Base-by-base conservation (phyloP, 2,113 vertebrate genomes). In the Suncus etruscus region DNA sequence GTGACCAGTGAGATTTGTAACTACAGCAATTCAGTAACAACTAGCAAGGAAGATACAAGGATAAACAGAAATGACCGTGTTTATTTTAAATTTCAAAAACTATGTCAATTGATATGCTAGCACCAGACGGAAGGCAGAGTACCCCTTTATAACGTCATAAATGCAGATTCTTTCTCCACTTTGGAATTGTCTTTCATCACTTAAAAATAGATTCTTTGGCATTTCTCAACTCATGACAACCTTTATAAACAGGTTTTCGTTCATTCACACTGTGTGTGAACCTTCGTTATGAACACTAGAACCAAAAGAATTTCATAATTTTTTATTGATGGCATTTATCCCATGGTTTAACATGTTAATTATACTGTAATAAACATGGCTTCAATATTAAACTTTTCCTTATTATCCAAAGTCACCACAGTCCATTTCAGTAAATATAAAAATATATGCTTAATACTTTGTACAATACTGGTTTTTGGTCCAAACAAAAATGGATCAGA, bases 391-490 rank as follows among this genome's bases (percentile, higher is more conserved):
- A 99, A 99, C 98, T 98, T 99, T 98, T 99, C 99, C 99, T 98
- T 98, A 99, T 98, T 99, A 99, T 99, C 99, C 99, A 99, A 99
- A 99, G 99, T 99, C 99, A 99, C 99, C 99, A 99, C 98, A 98
- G 98, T 99, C 99, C 99, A 99, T 99, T 99, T 99, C 98, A 99
- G 99, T 98, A 99, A 99, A 99, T 99, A 99, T 98, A 99, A 99
- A 99, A 99, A 99, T 99, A 99, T 99, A 99, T 99, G 99, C 98
- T 99, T 99, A 99, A 99, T 99, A 99, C 99, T 99, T 99, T 99
- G 98, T 99, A 99, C 99, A 99, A 99, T 99, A 99, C 99, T 99
- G 99, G 98, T 99, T 99, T 98, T 99, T 99, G 99, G 99, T 99
- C 99, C 99, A 99, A 99, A 99, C 99, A 99, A 99, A 99, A 99